Percentiles rank a stretch among this genome's conserved stretches.
phyloP scores from a whole-genome alignment of 2,113 vertebrate genomes.

The Tor tambroides region DNA sequence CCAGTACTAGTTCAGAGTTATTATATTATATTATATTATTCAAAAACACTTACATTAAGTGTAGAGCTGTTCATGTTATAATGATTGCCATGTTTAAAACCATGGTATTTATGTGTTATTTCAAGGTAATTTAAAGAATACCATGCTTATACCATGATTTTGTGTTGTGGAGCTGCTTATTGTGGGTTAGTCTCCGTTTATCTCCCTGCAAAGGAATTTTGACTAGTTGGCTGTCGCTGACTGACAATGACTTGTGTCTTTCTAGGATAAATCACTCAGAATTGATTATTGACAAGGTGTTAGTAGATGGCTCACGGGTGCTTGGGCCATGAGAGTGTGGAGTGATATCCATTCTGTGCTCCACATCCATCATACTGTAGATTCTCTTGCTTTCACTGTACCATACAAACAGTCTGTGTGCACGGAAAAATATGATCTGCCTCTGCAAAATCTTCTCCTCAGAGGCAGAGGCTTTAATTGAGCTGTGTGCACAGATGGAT shows the following conservation, averaged over 20 bases:
- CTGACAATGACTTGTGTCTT: slow-evolving; percentile 21
- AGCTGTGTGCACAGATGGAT: slow-evolving; percentile 51
- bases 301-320: neutral
- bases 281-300: slow-evolving; percentile 38
- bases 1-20: neutral
- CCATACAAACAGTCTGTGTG: slow-evolving; percentile 5
- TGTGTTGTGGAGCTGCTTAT: neutral
- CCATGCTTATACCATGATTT: neutral
- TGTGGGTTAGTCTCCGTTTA: neutral
- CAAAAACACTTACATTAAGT: no score
- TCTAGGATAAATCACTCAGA: slow-evolving; percentile 8
- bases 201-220: neutral
- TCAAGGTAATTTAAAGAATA: neutral
- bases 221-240: neutral
- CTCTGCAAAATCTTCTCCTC: slow-evolving; percentile 24
- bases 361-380: neutral
- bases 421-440: slow-evolving; percentile 34
- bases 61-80: no score
- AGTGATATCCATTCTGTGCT: neutral
- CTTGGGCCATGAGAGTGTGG: neutral
- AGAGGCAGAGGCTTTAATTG: slow-evolving; percentile 54
- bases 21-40: neutral
- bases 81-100: no score
- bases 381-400: neutral
- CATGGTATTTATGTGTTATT: no score